A percentile compares a stretch with the other conserved stretches of the same genome.
Evolutionary conservation across 2,888 invertebrate genomes (phyloP).

Genomic region (Alcis repandata): DNA sequence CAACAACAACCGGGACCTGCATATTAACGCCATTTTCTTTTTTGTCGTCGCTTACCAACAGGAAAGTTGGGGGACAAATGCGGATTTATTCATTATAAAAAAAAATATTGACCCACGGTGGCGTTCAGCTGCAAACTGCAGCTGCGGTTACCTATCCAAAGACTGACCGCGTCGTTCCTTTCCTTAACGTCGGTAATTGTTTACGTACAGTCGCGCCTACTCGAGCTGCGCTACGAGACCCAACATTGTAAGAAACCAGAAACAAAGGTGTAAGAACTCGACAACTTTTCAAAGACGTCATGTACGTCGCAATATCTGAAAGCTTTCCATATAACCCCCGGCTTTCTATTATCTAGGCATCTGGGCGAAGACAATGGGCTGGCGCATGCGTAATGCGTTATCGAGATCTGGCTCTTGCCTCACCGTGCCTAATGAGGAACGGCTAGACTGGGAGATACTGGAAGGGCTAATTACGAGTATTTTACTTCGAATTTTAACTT

Average conservation of each 20-base stretch:
- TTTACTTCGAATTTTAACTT: background rate
- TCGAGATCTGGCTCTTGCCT: slow-evolving; percentile 79
- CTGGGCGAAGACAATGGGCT: slow-evolving; percentile 79
- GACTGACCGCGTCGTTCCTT: too few relatives aligned
- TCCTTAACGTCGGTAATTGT: too few relatives aligned
- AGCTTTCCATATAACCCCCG: slow-evolving; percentile 43
- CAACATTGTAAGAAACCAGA: background rate
- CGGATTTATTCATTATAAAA: too few relatives aligned
- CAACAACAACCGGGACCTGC: too few relatives aligned
- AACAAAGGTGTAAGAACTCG: slow-evolving; percentile 5
- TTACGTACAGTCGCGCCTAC: too few relatives aligned
- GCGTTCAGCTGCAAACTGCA: too few relatives aligned
- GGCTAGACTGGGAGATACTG: slow-evolving; percentile 32
- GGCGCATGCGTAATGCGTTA: slow-evolving; percentile 85
- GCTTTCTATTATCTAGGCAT: slow-evolving; percentile 60
- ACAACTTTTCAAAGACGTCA: slow-evolving; percentile 14
- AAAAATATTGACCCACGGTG: too few relatives aligned
- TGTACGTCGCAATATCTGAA: slow-evolving; percentile 32
- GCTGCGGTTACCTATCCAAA: too few relatives aligned
- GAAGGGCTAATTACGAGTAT: slow-evolving; percentile 9
- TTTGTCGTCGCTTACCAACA: too few relatives aligned
- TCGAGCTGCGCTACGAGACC: background rate
- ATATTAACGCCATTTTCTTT: too few relatives aligned
- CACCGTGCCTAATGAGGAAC: slow-evolving; percentile 83
- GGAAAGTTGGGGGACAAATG: too few relatives aligned